A percentile compares a stretch with the other conserved stretches of the same genome.
phyloP scores from a whole-genome alignment of 2,797 vertebrate species.

The Orientallactaga sibirica region DNA sequence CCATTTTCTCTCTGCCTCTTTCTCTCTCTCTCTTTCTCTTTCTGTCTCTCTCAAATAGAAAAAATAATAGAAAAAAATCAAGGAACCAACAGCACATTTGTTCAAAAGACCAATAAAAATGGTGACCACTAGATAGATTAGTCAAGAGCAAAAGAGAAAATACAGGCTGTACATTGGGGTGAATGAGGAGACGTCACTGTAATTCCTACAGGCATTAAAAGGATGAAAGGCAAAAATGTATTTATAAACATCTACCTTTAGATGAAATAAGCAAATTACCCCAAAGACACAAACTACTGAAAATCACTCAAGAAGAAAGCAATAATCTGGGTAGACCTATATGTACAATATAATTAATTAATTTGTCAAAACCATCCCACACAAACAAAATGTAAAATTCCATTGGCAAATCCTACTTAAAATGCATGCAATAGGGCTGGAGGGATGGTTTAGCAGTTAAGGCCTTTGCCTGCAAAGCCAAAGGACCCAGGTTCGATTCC shows the following conservation, averaged over 20 bases:
- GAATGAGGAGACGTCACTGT: not conserved
- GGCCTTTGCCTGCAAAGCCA: no score
- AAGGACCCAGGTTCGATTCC: no score
- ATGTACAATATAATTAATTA: conserved; percentile 41
- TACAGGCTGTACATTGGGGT: not conserved
- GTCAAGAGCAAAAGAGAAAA: conserved; percentile 21
- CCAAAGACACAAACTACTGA: conserved; percentile 8
- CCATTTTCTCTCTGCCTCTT: no score
- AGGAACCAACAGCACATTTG: not conserved
- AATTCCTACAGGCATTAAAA: conserved; percentile 7
- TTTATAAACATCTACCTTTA: conserved; percentile 22
- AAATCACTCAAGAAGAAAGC: not conserved
- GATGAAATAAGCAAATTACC: conserved; percentile 27
- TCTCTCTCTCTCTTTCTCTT: no score
- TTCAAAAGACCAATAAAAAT: not conserved
- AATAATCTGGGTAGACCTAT: not conserved
- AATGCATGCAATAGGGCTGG: not conserved
- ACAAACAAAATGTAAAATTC: not conserved
- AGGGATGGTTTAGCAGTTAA: no score
- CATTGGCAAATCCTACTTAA: conserved; percentile 10
- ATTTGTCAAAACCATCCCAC: not conserved
- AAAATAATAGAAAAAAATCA: not conserved
- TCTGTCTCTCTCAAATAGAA: not conserved
- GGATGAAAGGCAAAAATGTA: not conserved
- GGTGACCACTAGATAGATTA: not conserved